Percentiles rank a stretch among this genome's conserved stretches.
Conservation (phyloP, 2,113 vertebrate species). For the Poeciliopsis retropinna region DNA sequence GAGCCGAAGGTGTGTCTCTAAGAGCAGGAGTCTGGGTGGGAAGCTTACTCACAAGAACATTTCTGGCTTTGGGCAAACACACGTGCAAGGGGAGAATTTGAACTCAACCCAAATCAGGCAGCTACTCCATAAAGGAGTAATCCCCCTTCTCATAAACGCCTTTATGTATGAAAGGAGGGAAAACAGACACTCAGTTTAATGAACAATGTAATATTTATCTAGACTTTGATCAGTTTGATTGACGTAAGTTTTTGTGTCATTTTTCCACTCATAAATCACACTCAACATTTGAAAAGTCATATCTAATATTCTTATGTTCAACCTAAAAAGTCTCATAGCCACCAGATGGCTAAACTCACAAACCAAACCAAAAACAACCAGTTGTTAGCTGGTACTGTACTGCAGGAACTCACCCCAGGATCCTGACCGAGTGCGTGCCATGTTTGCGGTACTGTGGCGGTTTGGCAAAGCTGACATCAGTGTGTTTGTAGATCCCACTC, state of each 20-base stretch:
- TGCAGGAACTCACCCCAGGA: slow-evolving; percentile 86
- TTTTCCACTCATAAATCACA: neutral
- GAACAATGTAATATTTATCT: slow-evolving; percentile 6
- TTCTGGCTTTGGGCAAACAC: slow-evolving; percentile 36
- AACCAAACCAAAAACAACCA: neutral
- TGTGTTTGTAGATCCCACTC: slow-evolving; percentile 91
- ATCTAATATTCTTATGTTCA: neutral
- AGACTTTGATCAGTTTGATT: slow-evolving; percentile 1
- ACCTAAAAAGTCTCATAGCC: neutral
- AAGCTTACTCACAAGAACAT: slow-evolving; percentile 28
- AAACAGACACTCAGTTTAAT: slow-evolving; percentile 7
- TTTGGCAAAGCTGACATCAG: slow-evolving; percentile 83
- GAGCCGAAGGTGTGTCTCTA: slow-evolving; percentile 64
- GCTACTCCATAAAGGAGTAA: slow-evolving; percentile 27
- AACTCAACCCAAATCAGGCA: slow-evolving; percentile 6
- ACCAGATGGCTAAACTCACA: slow-evolving; percentile 9
- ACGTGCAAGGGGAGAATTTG: slow-evolving; percentile 26
- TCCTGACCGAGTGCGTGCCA: slow-evolving; percentile 93
- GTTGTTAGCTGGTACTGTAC: neutral
- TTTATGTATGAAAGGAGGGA: neutral
- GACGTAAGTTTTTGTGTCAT: neutral
- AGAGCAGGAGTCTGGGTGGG: slow-evolving; percentile 40
- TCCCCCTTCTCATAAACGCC: slow-evolving; percentile 24
- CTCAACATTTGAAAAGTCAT: neutral
- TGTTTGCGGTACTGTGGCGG: slow-evolving; percentile 84